Conservation (phyloP, 2,888 invertebrate genomes). For the Epinotia ramella region DNA sequence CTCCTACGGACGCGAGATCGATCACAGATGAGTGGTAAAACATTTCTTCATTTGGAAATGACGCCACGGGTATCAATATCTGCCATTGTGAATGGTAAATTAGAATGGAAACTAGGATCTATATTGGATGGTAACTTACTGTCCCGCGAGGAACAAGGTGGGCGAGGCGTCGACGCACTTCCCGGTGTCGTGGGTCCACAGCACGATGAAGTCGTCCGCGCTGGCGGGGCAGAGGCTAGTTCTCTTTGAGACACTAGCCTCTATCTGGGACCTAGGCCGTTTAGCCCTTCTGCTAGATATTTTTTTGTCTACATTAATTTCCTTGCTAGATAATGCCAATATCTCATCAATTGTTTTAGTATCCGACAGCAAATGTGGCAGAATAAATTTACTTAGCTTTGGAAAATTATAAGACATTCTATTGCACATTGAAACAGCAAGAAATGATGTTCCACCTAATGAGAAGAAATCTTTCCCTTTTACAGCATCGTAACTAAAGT, state of each 20-base stretch:
- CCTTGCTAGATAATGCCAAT: conserved; percentile 62
- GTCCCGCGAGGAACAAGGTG: conserved; percentile 74
- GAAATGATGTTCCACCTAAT: conserved; percentile 90
- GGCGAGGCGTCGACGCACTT: conserved; percentile 95
- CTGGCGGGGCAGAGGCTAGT: conserved; percentile 44
- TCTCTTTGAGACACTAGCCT: conserved; percentile 51
- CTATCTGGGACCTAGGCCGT: conserved; percentile 52
- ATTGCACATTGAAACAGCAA: conserved; percentile 87
- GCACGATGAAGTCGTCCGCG: conserved; percentile 69
- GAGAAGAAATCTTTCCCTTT: conserved; percentile 82
- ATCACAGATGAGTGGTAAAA: background rate
- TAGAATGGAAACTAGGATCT: no score
- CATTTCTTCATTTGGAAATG: no score
- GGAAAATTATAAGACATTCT: conserved; percentile 79
- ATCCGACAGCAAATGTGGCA: conserved; percentile 83
- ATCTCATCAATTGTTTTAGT: conserved; percentile 72
- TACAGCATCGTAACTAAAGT: conserved; percentile 66
- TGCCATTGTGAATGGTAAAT: no score
- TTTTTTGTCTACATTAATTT: conserved; percentile 55
- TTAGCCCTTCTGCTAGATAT: conserved; percentile 61
- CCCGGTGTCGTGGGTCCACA: conserved; percentile 87
- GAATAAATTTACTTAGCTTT: conserved; percentile 78
- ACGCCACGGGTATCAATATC: no score
- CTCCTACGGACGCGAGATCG: no score
- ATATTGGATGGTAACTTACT: conserved; percentile 67